A percentile compares a stretch with the other conserved stretches of the same genome.
Evolutionary conservation across 2,113 vertebrate genomes (phyloP).

Genomic region (Rhinopomastus cyanomelas): DNA sequence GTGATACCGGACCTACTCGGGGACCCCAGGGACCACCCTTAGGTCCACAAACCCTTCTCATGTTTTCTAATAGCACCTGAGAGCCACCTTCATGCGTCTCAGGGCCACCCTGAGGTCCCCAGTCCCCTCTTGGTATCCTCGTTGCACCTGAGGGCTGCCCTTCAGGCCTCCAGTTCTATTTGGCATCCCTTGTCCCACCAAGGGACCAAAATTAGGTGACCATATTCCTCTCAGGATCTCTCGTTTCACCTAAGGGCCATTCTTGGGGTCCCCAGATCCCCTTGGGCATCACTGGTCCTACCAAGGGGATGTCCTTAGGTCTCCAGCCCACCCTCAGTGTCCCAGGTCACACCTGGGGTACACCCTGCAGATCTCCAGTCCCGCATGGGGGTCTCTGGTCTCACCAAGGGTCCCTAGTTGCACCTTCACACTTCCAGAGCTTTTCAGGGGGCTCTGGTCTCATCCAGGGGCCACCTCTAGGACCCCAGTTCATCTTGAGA

Average conservation of each 20-base stretch:
- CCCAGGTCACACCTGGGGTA: too few relatives aligned
- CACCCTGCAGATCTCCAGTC: neutral
- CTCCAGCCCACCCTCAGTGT: neutral
- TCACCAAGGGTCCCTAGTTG: too few relatives aligned
- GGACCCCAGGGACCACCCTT: too few relatives aligned
- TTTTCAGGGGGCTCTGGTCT: too few relatives aligned
- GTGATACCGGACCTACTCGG: too few relatives aligned
- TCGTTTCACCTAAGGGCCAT: neutral
- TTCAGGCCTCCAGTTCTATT: neutral
- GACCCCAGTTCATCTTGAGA: rapidly evolving
- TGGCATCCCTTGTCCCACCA: neutral
- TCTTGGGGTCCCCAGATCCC: neutral
- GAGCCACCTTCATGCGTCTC: too few relatives aligned
- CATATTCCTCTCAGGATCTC: neutral
- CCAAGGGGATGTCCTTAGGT: too few relatives aligned
- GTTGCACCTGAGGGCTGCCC: rapidly evolving
- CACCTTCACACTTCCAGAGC: neutral
- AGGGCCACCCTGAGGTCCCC: rapidly evolving
- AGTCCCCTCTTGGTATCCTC: rapidly evolving
- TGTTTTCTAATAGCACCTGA: too few relatives aligned
- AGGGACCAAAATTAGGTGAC: neutral
- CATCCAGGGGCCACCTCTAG: too few relatives aligned
- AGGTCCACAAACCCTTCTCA: too few relatives aligned
- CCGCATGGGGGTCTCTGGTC: neutral
- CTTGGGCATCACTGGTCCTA: too few relatives aligned